These are phyloP conservation scores for Ornithoptera alexandrae DNA, from an alignment of 2,888 invertebrate genomes.

Conservation along the genomic window DNA sequence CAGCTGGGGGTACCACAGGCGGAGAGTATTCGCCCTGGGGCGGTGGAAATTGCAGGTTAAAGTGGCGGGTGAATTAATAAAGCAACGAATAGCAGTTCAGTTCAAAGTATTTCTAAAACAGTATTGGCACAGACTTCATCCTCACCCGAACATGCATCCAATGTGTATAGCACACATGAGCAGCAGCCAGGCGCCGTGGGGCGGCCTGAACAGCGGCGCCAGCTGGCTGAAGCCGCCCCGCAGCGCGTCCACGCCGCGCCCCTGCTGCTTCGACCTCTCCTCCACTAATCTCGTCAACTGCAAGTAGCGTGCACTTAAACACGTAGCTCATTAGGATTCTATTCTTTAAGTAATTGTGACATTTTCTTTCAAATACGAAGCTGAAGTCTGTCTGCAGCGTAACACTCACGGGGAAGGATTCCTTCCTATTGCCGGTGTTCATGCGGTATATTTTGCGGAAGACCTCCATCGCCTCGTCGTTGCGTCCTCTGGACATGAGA, in stretches of 20 bases:
- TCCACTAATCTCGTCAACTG: conserved; percentile 67
- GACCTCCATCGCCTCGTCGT: conserved; percentile 82
- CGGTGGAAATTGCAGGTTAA: background rate
- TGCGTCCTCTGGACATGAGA: conserved; percentile 84
- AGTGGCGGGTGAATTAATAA: background rate
- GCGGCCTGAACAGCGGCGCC: conserved; percentile 82
- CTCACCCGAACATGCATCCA: conserved; percentile 67
- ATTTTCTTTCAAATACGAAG: too few relatives aligned
- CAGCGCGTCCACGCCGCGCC: conserved; percentile 70
- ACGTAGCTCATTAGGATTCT: too few relatives aligned
- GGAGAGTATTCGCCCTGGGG: conserved; percentile 86
- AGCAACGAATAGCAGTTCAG: too few relatives aligned
- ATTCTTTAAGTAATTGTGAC: too few relatives aligned
- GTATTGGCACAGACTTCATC: background rate
- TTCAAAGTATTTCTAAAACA: too few relatives aligned
- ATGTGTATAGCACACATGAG: conserved; percentile 78
- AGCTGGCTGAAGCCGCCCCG: conserved; percentile 82
- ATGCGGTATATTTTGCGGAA: conserved; percentile 82
- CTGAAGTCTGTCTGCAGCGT: too few relatives aligned
- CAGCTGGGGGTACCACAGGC: conserved; percentile 92
- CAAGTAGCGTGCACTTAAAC: conserved; percentile 12
- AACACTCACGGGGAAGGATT: conserved; percentile 83
- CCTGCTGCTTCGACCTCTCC: conserved; percentile 60
- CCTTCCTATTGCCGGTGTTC: conserved; percentile 82
- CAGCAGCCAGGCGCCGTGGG: conserved; percentile 80